Conservation (phyloP, 2,888 invertebrate genomes). For the Cancer borealis region DNA sequence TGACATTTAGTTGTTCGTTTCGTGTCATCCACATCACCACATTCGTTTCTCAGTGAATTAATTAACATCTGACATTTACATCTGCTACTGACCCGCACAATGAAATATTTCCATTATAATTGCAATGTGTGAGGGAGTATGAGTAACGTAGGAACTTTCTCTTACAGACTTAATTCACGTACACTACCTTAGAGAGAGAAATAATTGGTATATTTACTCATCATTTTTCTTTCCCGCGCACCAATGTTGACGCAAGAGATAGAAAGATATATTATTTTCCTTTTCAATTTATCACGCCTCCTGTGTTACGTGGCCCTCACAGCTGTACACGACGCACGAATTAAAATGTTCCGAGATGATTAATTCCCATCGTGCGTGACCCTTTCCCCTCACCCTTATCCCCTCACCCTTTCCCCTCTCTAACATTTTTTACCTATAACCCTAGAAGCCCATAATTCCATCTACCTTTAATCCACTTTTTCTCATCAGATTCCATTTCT, state of each 20-base stretch:
- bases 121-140: not conserved
- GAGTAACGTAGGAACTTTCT: not conserved
- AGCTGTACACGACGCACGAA: not conserved
- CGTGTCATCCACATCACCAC: not conserved
- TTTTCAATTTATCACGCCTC: not conserved
- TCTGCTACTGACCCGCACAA: not conserved
- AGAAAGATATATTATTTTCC: not conserved
- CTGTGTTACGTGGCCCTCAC: not conserved
- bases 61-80: not conserved
- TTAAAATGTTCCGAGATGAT: constrained; percentile 13
- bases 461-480: not conserved
- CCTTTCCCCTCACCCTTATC: not conserved
- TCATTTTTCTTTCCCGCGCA: not conserved
- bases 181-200: not conserved
- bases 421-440: not conserved
- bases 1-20: not conserved
- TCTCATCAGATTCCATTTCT: not conserved
- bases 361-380: not conserved
- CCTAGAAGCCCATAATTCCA: not conserved
- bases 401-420: not conserved
- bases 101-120: constrained; percentile 3
- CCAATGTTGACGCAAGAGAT: not conserved
- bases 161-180: not conserved
- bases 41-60: not conserved
- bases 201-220: not conserved